Conservation (phyloP, 2,797 vertebrate genomes). For the Molossus alvarezi region DNA sequence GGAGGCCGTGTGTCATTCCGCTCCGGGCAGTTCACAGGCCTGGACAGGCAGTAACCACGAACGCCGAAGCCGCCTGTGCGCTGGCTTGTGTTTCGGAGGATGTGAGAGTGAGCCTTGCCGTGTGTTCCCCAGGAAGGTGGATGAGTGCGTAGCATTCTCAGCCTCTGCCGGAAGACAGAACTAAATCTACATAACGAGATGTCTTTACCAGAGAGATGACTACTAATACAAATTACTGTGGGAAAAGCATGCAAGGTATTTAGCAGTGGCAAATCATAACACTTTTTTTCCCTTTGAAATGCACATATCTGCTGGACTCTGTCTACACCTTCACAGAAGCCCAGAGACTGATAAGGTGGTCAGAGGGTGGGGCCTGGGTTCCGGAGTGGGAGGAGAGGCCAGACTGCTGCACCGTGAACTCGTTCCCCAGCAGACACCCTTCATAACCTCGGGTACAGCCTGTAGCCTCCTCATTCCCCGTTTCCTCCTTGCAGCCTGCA, state of each 20-base stretch:
- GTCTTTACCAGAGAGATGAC: background rate
- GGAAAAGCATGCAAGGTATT: background rate
- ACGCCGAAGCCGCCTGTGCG: background rate
- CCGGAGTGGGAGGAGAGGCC: background rate
- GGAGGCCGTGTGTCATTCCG: background rate
- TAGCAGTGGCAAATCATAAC: background rate
- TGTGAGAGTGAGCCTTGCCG: background rate
- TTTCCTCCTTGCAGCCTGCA: slow-evolving; percentile 64
- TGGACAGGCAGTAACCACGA: background rate
- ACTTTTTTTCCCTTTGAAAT: background rate
- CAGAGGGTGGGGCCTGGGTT: background rate
- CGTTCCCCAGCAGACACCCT: slow-evolving; percentile 5
- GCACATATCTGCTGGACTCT: background rate
- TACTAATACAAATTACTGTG: background rate
- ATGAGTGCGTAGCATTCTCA: background rate
- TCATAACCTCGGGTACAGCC: slow-evolving; percentile 60
- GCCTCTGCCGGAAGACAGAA: background rate
- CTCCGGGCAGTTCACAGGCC: background rate
- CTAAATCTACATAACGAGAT: background rate
- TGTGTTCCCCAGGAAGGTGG: background rate
- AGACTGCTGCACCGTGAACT: slow-evolving; percentile 41
- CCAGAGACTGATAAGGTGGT: background rate
- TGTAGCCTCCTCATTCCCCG: slow-evolving; percentile 49
- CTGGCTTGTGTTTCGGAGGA: background rate
- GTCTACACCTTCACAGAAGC: background rate